Evolutionary conservation across 1,140 invertebrate genomes (phyloP), one percentile per base, ranked within the genome.

Genomic region (Drosophila rhopaloa): DNA sequence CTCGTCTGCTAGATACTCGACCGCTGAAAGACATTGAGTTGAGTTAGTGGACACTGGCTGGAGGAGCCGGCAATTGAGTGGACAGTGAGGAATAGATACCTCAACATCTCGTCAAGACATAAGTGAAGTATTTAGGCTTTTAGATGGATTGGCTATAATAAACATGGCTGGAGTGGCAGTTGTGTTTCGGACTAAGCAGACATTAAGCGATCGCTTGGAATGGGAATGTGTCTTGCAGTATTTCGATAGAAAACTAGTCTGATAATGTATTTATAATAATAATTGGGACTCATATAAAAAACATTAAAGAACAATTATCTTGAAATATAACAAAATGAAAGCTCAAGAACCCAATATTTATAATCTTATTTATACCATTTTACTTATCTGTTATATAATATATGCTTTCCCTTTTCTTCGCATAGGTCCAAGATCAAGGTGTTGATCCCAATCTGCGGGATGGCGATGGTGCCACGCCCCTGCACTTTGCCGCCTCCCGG

Each of bases 361-460:
- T 32, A 32, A 32, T 8, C 8, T 1, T 7, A 7, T 32, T 8
- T 32, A 32, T 2, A 7, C 0, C 0, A 32, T 32, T 7, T 32
- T 32, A 32, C 29, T 32, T 32, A 7, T 32, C 29, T 6, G 19
- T 19, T 44, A 19, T 44, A 27, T 27, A 0, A n/a, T n/a, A 1
- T 27, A 0, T 47, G 19, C 0, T 27, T 11, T 10, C 2, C 1
- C 9, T 10, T 27, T 35, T 14, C 5, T 1, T 10, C 4, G 5
- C 4, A 2, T 32, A 97, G 96, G 95, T 97, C n/a, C 94, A 95
- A 77, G 96, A 97, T 56, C 96, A 97, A 86, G 95, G 95, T 8
- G 95, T 97, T 9, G 97, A 97, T 89, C 95, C 96, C 0, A 97
- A 97, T 93, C 93, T 97, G 37, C 92, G 96, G 41, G 97, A 97